Conservation (phyloP, 2,797 vertebrate species). For the Lagodon rhomboides region DNA sequence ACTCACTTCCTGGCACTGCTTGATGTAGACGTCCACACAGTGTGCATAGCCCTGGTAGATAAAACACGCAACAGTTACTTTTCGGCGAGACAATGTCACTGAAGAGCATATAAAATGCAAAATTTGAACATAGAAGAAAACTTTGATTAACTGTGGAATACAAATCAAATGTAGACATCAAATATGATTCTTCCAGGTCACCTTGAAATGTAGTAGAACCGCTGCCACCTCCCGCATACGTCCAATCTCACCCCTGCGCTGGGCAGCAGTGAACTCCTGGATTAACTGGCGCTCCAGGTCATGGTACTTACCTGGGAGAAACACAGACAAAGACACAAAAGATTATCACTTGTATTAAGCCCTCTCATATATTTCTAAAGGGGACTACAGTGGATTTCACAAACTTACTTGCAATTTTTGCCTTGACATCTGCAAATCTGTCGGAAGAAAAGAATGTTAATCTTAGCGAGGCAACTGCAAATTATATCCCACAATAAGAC, state of each 20-base stretch:
- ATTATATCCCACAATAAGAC: background rate
- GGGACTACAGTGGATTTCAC: background rate
- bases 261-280: constrained; percentile 97
- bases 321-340: constrained; percentile 17
- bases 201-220: constrained; percentile 99
- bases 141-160: background rate
- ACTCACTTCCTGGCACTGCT: constrained; percentile 98
- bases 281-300: constrained; percentile 98
- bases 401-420: constrained; percentile 98
- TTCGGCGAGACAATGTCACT: constrained; percentile 10
- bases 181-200: constrained; percentile 72
- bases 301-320: constrained; percentile 95
- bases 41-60: constrained; percentile 95
- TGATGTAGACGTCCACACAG: constrained; percentile 99
- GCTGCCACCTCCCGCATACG: constrained; percentile 98
- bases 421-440: constrained; percentile 99
- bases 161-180: constrained; percentile 15
- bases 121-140: background rate
- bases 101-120: background rate
- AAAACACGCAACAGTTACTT: constrained; percentile 60
- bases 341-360: background rate
- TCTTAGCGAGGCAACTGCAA: constrained; percentile 27
- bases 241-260: constrained; percentile 94
- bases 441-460: constrained; percentile 63
- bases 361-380: background rate